Evolutionary conservation across 2,888 invertebrate genomes (phyloP).

Genomic region (Teleogryllus oceanicus): DNA sequence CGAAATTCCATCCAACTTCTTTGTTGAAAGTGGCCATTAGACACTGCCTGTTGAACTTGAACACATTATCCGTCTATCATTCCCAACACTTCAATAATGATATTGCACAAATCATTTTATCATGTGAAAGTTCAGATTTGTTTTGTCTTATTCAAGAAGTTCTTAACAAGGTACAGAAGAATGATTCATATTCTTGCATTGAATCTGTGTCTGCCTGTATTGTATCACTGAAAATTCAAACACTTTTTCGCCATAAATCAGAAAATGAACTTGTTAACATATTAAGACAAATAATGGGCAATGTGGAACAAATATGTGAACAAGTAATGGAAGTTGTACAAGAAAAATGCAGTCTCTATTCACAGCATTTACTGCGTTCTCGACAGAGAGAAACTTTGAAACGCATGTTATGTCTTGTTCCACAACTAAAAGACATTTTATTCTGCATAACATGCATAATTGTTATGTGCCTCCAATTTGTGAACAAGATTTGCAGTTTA

Average conservation of each 20-base stretch:
- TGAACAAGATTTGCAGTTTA: conserved; percentile 19
- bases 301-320: conserved; percentile 37
- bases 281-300: conserved; percentile 40
- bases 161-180: not conserved
- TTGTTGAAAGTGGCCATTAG: conserved; percentile 31
- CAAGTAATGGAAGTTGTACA: conserved; percentile 41
- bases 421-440: conserved; percentile 25
- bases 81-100: too few species aligned
- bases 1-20: conserved; percentile 32
- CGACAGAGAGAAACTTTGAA: conserved; percentile 30
- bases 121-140: not conserved
- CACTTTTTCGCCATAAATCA: conserved; percentile 39
- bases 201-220: not conserved
- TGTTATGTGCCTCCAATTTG: conserved; percentile 12
- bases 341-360: conserved; percentile 39
- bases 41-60: not conserved
- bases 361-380: conserved; percentile 29
- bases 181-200: conserved; percentile 3
- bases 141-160: not conserved
- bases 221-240: conserved; percentile 27
- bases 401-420: conserved; percentile 28
- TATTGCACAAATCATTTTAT: too few species aligned
- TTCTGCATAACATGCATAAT: conserved; percentile 26
- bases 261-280: conserved; percentile 42
- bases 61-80: too few species aligned